Conservation (phyloP, 1,140 invertebrate genomes). For the Matsumurasca onukii region DNA sequence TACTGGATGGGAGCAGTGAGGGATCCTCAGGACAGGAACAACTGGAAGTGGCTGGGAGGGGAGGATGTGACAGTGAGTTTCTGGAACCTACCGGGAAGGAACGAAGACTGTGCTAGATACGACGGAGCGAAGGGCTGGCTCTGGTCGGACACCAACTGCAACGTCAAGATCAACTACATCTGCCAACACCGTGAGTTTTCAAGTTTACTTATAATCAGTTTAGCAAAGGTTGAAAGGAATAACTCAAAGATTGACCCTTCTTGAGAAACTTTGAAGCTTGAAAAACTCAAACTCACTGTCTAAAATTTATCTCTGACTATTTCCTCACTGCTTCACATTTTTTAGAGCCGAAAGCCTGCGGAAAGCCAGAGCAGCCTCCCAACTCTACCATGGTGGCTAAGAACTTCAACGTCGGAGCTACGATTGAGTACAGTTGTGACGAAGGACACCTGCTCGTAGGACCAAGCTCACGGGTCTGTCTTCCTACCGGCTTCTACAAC, state of each 20-base stretch:
- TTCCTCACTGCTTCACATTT: no score
- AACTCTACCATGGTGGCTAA: slow-evolving; percentile 82
- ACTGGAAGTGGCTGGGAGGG: slow-evolving; percentile 90
- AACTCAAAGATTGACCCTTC: background rate
- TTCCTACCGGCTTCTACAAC: slow-evolving; percentile 91
- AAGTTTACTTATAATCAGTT: background rate
- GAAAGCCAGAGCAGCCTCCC: slow-evolving; percentile 86
- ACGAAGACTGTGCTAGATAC: slow-evolving; percentile 85
- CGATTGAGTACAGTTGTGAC: slow-evolving; percentile 86
- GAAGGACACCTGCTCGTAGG: slow-evolving; percentile 84
- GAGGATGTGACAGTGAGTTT: slow-evolving; percentile 88
- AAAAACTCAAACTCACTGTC: background rate
- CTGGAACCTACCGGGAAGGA: slow-evolving; percentile 84
- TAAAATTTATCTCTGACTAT: no score
- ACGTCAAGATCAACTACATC: slow-evolving; percentile 83
- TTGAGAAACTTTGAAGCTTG: background rate
- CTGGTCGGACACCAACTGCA: slow-evolving; percentile 92
- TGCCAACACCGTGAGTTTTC: slow-evolving; percentile 87
- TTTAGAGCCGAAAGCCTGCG: slow-evolving; percentile 89
- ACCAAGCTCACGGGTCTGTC: slow-evolving; percentile 76
- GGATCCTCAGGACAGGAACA: slow-evolving; percentile 72
- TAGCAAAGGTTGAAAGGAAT: background rate
- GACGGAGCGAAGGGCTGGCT: slow-evolving; percentile 93
- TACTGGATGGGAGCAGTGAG: slow-evolving; percentile 93
- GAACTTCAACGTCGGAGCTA: slow-evolving; percentile 79